Evolutionary conservation across 2,888 invertebrate species (phyloP).

Genomic region (Neocrepidodera transversa): DNA sequence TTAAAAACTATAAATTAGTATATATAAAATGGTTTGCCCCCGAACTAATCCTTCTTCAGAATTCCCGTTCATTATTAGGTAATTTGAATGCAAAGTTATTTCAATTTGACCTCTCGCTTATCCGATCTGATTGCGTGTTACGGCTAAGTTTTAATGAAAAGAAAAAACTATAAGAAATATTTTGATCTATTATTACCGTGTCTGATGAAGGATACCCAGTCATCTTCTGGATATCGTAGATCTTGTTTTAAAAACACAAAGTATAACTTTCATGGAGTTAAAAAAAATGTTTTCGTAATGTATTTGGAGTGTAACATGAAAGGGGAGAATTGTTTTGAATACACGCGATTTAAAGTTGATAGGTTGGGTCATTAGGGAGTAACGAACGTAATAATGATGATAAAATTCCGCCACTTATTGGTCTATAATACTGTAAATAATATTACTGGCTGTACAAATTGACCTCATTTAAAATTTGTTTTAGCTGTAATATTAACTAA

Average conservation of each 20-base stretch:
- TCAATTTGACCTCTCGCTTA: not conserved
- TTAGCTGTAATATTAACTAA: too few species aligned
- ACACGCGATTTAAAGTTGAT: not conserved
- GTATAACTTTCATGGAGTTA: too few species aligned
- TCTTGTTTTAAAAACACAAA: not conserved
- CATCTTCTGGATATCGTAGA: constrained; percentile 1
- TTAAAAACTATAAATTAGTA: too few species aligned
- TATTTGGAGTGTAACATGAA: constrained; percentile 1
- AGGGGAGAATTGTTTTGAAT: not conserved
- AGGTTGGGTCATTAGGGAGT: too few species aligned
- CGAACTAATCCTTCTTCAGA: not conserved
- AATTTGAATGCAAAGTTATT: not conserved
- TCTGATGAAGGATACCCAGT: not conserved
- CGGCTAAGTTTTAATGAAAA: not conserved
- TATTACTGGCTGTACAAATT: too few species aligned
- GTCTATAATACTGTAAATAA: too few species aligned
- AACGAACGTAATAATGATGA: too few species aligned
- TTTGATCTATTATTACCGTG: constrained; percentile 6
- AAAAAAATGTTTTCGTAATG: not conserved
- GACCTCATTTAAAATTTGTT: too few species aligned
- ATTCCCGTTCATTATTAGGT: too few species aligned
- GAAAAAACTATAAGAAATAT: not conserved
- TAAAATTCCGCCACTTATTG: too few species aligned
- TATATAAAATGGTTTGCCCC: too few species aligned
- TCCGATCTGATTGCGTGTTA: not conserved